A percentile compares a stretch with the other conserved stretches of the same genome.
Evolutionary conservation across 64 coral and sea anemone genomes (phyloP).

Genomic region (Montipora foliosa): DNA sequence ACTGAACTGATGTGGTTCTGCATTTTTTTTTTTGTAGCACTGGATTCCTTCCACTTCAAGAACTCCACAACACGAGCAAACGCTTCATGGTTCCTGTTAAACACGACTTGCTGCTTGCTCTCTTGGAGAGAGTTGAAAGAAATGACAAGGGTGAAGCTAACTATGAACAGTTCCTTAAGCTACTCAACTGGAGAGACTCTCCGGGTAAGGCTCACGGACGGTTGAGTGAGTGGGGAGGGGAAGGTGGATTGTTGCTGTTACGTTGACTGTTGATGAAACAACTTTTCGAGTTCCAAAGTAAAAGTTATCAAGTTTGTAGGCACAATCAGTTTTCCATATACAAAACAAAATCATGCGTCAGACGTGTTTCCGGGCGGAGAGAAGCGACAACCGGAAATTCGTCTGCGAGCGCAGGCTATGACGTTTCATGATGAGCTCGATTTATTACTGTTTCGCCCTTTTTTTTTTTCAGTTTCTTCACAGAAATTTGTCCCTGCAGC

Average conservation of each 20-base stretch:
- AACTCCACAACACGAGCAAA: conserved; percentile 87
- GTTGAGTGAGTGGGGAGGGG: not conserved
- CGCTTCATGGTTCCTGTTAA: conserved; percentile 94
- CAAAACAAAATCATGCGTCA: too few relatives aligned
- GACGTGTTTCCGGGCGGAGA: too few relatives aligned
- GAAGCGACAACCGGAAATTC: too few relatives aligned
- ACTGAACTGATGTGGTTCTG: too few relatives aligned
- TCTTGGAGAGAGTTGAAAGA: conserved; percentile 77
- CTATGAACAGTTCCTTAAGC: conserved; percentile 88
- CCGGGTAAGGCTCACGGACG: conserved; percentile 57
- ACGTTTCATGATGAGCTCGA: not conserved
- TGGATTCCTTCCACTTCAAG: conserved; percentile 82
- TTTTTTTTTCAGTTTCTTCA: conserved; percentile 80
- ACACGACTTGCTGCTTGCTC: conserved; percentile 78
- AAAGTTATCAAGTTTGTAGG: too few relatives aligned
- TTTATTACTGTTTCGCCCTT: not conserved
- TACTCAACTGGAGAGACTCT: conserved; percentile 94
- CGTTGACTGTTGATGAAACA: too few relatives aligned
- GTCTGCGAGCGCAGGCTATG: too few relatives aligned
- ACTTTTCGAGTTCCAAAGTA: too few relatives aligned
- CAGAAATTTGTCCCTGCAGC: conserved; percentile 91
- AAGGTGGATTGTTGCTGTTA: not conserved
- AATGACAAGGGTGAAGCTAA: conserved; percentile 73
- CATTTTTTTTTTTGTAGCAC: conserved; percentile 59
- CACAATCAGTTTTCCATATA: too few relatives aligned